Evolutionary conservation across 1,140 invertebrate genomes (phyloP).

Genomic region (Oscheius sp.): DNA sequence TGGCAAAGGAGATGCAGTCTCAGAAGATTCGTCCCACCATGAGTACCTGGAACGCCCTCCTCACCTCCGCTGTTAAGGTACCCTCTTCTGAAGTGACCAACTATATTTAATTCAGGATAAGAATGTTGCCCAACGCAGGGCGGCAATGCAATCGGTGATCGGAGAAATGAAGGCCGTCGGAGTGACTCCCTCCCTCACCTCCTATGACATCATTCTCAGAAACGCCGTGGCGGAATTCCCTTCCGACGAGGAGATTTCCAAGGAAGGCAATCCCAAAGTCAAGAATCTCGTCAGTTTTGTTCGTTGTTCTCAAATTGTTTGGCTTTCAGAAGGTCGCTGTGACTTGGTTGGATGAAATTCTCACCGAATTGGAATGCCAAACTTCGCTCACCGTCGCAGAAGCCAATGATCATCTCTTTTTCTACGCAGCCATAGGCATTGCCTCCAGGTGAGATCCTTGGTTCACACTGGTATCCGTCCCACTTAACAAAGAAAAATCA

Average conservation of each 20-base stretch:
- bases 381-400: not conserved
- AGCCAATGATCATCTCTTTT: conserved; percentile 41
- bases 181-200: conserved; percentile 34
- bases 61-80: not conserved
- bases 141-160: conserved; percentile 6
- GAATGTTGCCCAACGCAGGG: not conserved
- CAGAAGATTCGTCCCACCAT: conserved; percentile 1
- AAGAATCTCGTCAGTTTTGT: too few species aligned
- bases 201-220: conserved; percentile 40
- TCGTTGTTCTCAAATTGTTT: too few species aligned
- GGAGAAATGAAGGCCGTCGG: conserved; percentile 30
- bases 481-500: too few species aligned
- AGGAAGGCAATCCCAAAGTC: conserved; percentile 4
- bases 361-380: conserved; percentile 25
- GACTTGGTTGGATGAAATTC: conserved; percentile 34
- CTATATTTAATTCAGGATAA: too few species aligned
- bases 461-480: not conserved
- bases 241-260: not conserved
- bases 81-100: not conserved
- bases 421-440: conserved; percentile 26
- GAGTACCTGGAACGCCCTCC: conserved; percentile 20
- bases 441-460: conserved; percentile 6
- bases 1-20: conserved; percentile 15
- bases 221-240: not conserved
- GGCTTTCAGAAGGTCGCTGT: conserved; percentile 33